Percentiles rank a stretch among this genome's conserved stretches.
These are phyloP conservation scores for Synaphobranchus kaupii DNA, from an alignment of 2,797 vertebrate genomes.

Conservation along the genomic window DNA sequence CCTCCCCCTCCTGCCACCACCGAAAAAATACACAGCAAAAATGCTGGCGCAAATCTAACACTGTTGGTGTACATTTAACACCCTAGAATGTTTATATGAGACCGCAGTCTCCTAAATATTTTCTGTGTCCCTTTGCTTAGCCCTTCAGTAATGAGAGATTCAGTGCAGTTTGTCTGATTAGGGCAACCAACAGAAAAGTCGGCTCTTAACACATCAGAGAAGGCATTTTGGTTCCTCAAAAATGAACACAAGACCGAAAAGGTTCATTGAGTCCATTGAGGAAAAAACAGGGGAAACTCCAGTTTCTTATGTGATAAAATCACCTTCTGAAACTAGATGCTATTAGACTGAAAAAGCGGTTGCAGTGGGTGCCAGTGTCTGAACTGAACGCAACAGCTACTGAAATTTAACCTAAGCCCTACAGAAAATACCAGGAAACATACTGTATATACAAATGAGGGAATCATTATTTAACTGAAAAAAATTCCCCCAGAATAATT, in stretches of 20 bases:
- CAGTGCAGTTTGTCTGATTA: constrained; percentile 45
- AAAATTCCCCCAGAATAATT: not conserved
- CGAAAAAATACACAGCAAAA: constrained; percentile 46
- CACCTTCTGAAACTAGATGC: not conserved
- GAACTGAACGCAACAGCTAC: not conserved
- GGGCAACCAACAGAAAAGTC: not conserved
- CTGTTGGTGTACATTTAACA: too few relatives aligned
- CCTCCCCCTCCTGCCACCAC: constrained; percentile 40
- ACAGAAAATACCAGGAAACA: not conserved
- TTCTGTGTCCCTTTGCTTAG: constrained; percentile 49
- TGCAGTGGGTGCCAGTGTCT: not conserved
- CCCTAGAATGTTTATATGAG: too few relatives aligned
- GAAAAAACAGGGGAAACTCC: not conserved
- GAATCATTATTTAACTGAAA: not conserved
- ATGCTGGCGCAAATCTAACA: too few relatives aligned
- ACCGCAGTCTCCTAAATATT: too few relatives aligned
- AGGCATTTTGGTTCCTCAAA: constrained; percentile 50
- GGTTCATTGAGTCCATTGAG: not conserved
- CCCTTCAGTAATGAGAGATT: constrained; percentile 42
- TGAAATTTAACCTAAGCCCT: not conserved
- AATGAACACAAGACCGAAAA: constrained; percentile 9
- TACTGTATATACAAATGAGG: not conserved
- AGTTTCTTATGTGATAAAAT: constrained; percentile 1
- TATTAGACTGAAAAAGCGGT: not conserved
- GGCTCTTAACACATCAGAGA: constrained; percentile 38